Evolutionary conservation across 2,797 vertebrate species (phyloP).

Genomic region (Chiroxiphia lanceolata): DNA sequence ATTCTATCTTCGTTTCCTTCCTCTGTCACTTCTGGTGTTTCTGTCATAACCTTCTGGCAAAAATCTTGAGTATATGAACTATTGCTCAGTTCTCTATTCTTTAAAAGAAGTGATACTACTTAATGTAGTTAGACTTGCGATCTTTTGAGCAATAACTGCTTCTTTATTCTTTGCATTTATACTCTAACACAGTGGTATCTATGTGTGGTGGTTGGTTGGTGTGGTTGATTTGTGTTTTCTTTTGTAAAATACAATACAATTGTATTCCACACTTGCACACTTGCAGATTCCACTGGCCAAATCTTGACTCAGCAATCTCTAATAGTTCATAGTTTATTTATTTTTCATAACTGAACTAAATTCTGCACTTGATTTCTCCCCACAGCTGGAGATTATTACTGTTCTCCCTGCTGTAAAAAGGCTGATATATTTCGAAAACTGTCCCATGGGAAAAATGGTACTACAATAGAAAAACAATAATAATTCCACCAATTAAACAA

Average conservation of each 20-base stretch:
- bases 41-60: neutral
- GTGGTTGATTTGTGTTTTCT: neutral
- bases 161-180: neutral
- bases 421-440: neutral
- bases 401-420: neutral
- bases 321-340: neutral
- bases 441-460: neutral
- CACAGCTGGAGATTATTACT: neutral
- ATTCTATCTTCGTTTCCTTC: slow-evolving; percentile 39
- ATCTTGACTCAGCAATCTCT: neutral
- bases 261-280: neutral
- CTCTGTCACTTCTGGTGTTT: neutral
- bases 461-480: neutral
- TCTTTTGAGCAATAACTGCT: neutral
- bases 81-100: neutral
- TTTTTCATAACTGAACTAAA: neutral
- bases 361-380: neutral
- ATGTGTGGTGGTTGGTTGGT: neutral
- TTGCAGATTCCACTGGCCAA: neutral
- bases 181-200: neutral
- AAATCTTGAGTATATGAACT: neutral
- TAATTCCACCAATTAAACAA: neutral
- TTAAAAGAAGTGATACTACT: neutral
- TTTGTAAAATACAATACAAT: neutral
- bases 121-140: neutral